A percentile compares a stretch with the other conserved stretches of the same genome.
phyloP scores from a whole-genome alignment of 1,140 invertebrate genomes.

The Drosophila sp. region DNA sequence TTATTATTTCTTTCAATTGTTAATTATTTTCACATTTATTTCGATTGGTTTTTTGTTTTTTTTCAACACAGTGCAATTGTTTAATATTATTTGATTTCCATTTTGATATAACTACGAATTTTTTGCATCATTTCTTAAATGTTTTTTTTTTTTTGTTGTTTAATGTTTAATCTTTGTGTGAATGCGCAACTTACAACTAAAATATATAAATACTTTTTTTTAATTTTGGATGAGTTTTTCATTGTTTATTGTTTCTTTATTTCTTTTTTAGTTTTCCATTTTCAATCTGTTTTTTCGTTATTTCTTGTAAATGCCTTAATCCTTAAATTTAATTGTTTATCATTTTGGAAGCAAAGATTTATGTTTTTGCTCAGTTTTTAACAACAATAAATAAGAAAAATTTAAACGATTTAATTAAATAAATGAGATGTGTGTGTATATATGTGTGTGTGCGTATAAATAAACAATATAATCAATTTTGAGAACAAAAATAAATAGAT shows the following conservation, averaged over 20 bases:
- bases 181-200: slow-evolving; percentile 16
- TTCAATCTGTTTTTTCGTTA: not conserved
- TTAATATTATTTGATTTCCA: slow-evolving; percentile 39
- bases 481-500: slow-evolving; percentile 43
- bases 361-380: slow-evolving; percentile 38
- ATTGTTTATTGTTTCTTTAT: slow-evolving; percentile 7
- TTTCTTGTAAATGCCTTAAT: slow-evolving; percentile 49
- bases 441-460: slow-evolving; percentile 20
- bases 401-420: slow-evolving; percentile 32
- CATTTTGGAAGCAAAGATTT: slow-evolving; percentile 53
- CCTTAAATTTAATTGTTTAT: slow-evolving; percentile 31
- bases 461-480: slow-evolving; percentile 45
- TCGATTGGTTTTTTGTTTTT: slow-evolving; percentile 1
- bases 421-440: slow-evolving; percentile 25
- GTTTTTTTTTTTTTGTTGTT: not conserved
- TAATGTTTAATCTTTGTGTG: slow-evolving; percentile 35
- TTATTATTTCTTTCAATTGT: slow-evolving; percentile 14
- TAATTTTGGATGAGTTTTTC: slow-evolving; percentile 25
- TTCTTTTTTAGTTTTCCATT: slow-evolving; percentile 23
- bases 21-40: slow-evolving; percentile 35
- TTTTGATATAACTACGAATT: slow-evolving; percentile 29
- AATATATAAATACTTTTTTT: slow-evolving; percentile 17
- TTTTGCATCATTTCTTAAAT: slow-evolving; percentile 16
- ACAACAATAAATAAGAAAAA: slow-evolving; percentile 46
- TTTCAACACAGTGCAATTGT: slow-evolving; percentile 42